These are phyloP conservation scores for Scomber japonicus DNA, from an alignment of 2,113 vertebrate genomes.

Conservation along the genomic window DNA sequence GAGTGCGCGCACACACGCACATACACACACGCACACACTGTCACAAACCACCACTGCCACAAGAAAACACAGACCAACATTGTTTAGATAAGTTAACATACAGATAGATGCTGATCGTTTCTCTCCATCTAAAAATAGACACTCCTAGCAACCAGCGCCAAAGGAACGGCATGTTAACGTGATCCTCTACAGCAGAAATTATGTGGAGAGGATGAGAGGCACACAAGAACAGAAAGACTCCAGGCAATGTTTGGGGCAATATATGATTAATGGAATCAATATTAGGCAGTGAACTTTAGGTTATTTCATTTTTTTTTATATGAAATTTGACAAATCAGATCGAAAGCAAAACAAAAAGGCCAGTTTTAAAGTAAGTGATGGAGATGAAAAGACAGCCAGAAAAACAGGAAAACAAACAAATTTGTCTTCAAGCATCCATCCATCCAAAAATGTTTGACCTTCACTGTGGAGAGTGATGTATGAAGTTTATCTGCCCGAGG, in stretches of 20 bases:
- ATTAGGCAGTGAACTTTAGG: not conserved
- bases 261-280: not conserved
- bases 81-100: slow-evolving; percentile 72
- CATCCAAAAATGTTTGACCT: too few relatives aligned
- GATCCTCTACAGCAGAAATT: slow-evolving; percentile 50
- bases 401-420: not conserved
- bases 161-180: slow-evolving; percentile 63
- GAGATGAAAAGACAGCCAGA: not conserved
- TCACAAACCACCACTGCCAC: not conserved
- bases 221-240: slow-evolving; percentile 8
- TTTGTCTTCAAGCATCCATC: not conserved
- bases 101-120: slow-evolving; percentile 64
- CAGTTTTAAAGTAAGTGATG: not conserved
- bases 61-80: slow-evolving; percentile 37
- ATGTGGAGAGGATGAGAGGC: not conserved
- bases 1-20: slow-evolving; percentile 21
- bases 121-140: slow-evolving; percentile 74
- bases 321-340: not conserved
- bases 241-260: not conserved
- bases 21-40: not conserved
- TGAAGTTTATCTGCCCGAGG: too few relatives aligned
- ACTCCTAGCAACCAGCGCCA: slow-evolving; percentile 64
- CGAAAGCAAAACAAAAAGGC: not conserved
- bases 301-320: slow-evolving; percentile 6
- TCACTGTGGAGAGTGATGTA: too few relatives aligned